Conservation (phyloP, 2,888 invertebrate genomes). For the Stramonita haemastoma region DNA sequence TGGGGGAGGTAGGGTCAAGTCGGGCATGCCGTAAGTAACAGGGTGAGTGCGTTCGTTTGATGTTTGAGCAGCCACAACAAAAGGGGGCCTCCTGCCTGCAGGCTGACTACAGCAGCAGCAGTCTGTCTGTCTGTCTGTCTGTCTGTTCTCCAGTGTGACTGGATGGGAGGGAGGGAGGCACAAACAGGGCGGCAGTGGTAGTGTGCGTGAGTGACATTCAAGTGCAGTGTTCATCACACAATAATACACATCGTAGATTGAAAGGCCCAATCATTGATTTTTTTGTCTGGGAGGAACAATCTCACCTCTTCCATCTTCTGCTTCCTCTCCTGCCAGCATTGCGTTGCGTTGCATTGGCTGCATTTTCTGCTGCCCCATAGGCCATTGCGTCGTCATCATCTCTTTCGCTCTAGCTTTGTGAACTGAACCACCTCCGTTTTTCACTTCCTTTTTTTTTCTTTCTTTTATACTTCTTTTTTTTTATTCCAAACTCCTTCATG, state of each 20-base stretch:
- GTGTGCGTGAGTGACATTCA: neutral
- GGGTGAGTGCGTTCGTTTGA: slow-evolving; percentile 10
- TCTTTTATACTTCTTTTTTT: neutral
- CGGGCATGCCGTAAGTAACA: neutral
- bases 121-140: no score
- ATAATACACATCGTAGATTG: neutral
- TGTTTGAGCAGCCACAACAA: neutral
- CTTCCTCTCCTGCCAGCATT: slow-evolving; percentile 15
- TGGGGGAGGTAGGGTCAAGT: neutral
- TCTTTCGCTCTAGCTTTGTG: slow-evolving; percentile 16
- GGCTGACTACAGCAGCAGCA: neutral
- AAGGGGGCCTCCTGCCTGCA: neutral
- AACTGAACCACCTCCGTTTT: neutral
- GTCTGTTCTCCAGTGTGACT: neutral
- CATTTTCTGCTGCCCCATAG: neutral
- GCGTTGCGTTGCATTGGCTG: slow-evolving; percentile 5
- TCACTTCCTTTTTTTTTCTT: neutral
- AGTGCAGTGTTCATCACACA: neutral
- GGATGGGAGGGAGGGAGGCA: slow-evolving; percentile 14
- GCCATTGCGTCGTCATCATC: neutral
- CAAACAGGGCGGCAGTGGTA: slow-evolving; percentile 14
- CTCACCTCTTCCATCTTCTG: slow-evolving; percentile 30
- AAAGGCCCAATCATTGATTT: neutral
- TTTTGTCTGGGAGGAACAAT: slow-evolving; percentile 18
- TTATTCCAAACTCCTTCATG: neutral